Percentiles rank a stretch among this genome's conserved stretches.
Evolutionary conservation across 2,113 vertebrate species (phyloP).

Genomic region (Paramisgurnus dabryanus): DNA sequence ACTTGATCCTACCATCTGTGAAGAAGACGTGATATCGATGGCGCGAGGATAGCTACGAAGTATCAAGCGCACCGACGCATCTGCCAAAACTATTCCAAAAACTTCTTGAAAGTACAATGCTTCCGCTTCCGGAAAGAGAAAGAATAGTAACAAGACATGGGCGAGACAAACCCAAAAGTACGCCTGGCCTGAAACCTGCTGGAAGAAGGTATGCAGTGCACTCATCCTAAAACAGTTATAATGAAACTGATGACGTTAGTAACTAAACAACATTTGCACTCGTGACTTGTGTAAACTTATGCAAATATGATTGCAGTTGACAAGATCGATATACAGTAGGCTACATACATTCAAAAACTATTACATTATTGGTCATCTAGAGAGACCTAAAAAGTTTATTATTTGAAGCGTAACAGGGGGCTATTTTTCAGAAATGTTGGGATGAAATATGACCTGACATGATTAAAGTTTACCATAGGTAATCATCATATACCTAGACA

Average conservation of each 20-base stretch:
- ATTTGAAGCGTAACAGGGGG: too few relatives aligned
- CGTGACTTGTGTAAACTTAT: not conserved
- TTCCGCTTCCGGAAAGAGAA: conserved; percentile 63
- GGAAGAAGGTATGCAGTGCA: conserved; percentile 40
- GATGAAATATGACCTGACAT: too few relatives aligned
- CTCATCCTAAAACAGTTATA: not conserved
- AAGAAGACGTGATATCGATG: conserved; percentile 4
- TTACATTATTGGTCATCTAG: too few relatives aligned
- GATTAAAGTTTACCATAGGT: too few relatives aligned
- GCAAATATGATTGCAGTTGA: not conserved
- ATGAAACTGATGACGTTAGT: not conserved
- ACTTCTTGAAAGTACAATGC: conserved; percentile 33
- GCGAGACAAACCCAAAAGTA: conserved; percentile 45
- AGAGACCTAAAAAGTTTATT: too few relatives aligned
- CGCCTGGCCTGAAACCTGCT: conserved; percentile 50
- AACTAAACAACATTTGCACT: not conserved
- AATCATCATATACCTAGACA: too few relatives aligned
- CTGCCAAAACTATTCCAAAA: conserved; percentile 47
- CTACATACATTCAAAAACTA: too few relatives aligned
- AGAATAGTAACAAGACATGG: conserved; percentile 38
- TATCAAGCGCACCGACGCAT: conserved; percentile 38
- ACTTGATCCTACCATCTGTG: conserved; percentile 27
- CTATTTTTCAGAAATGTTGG: too few relatives aligned
- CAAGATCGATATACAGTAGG: too few relatives aligned
- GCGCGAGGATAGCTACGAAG: conserved; percentile 8